Percentiles rank a stretch among this genome's conserved stretches.
These are phyloP conservation scores for Lepidurus apus DNA, from an alignment of 1,140 invertebrate genomes.

Conservation along the genomic window DNA sequence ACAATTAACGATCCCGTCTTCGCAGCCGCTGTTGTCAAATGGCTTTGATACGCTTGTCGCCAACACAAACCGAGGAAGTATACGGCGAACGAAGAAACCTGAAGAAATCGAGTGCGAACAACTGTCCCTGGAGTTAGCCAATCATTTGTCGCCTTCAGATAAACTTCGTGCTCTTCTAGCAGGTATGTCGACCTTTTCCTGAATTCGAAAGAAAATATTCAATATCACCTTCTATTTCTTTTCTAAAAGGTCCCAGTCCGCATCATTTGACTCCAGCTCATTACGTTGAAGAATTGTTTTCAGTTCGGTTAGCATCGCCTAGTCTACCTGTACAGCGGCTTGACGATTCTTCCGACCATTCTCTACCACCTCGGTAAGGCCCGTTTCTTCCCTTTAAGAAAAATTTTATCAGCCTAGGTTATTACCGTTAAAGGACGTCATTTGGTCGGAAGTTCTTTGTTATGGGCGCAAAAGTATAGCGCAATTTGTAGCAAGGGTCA, in stretches of 20 bases:
- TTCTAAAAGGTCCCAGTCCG: not conserved
- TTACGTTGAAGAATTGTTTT: not conserved
- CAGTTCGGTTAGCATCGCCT: not conserved
- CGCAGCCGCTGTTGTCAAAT: not conserved
- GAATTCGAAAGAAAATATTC: not conserved
- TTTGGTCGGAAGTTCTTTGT: not conserved
- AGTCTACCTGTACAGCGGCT: not conserved
- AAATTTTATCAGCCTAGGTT: not conserved
- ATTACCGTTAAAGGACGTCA: not conserved
- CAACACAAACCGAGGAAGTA: not conserved
- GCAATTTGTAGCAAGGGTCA: not conserved
- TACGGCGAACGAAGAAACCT: constrained; percentile 52
- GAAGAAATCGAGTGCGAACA: constrained; percentile 77
- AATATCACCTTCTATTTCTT: not conserved
- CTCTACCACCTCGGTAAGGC: not conserved
- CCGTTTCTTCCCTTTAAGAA: not conserved
- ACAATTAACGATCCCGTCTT: constrained; percentile 36
- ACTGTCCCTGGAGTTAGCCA: constrained; percentile 64
- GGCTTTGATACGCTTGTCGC: constrained; percentile 6
- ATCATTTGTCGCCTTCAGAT: constrained; percentile 60
- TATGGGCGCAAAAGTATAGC: not conserved
- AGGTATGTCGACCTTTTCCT: not conserved
- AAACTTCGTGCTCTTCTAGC: constrained; percentile 51
- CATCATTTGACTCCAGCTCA: constrained; percentile 11
- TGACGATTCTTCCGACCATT: not conserved